Evolutionary conservation across 2,797 vertebrate genomes (phyloP).

Genomic region (Ficedula albicollis): DNA sequence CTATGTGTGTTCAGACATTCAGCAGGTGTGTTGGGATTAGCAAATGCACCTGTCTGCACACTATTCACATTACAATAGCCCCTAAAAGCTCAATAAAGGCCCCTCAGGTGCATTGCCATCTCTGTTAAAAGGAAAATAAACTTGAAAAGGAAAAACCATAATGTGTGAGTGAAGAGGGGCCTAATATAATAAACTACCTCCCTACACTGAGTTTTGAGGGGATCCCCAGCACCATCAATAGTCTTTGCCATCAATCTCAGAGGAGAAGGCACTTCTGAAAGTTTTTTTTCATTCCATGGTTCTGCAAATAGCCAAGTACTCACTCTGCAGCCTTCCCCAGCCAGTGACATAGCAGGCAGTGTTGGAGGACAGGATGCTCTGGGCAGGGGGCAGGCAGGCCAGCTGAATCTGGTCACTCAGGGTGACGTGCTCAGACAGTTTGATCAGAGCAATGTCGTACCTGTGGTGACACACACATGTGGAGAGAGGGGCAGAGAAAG

Average conservation of each 20-base stretch:
- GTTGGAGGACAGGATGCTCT: slow-evolving; percentile 66
- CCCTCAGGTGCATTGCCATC: neutral
- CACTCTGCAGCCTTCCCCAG: slow-evolving; percentile 84
- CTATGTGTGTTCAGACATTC: neutral
- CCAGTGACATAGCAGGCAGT: slow-evolving; percentile 83
- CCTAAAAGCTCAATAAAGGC: neutral
- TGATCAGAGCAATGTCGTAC: slow-evolving; percentile 86
- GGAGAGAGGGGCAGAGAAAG: neutral
- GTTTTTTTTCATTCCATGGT: neutral
- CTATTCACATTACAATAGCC: neutral
- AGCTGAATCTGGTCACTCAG: slow-evolving; percentile 72
- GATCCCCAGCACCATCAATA: neutral
- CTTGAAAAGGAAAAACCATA: neutral
- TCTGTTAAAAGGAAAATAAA: neutral
- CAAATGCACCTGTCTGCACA: neutral
- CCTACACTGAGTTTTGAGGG: neutral
- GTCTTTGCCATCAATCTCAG: neutral
- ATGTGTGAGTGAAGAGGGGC: neutral
- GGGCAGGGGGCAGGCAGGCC: slow-evolving; percentile 78
- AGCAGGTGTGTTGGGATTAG: neutral
- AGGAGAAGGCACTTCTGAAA: neutral
- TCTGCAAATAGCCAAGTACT: neutral
- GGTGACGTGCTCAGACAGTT: slow-evolving; percentile 73
- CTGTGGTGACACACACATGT: neutral
- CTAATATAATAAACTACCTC: neutral